A percentile compares a stretch with the other conserved stretches of the same genome.
Conservation (phyloP, 2,888 invertebrate genomes). For the Thecocarcelia acutangulata region DNA sequence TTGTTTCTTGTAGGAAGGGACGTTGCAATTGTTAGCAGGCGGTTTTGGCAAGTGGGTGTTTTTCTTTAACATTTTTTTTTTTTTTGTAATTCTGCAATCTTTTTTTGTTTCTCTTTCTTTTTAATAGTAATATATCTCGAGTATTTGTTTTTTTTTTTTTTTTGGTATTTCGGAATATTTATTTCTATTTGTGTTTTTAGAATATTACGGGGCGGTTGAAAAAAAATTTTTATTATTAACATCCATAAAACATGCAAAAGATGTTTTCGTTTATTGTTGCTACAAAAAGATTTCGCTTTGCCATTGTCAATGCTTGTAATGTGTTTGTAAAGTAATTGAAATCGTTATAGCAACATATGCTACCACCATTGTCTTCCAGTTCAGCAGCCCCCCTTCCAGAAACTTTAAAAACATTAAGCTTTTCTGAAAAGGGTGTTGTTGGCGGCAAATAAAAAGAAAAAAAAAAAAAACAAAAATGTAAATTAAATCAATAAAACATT, state of each 20-base stretch:
- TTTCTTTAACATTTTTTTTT: not conserved
- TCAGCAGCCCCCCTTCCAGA: not conserved
- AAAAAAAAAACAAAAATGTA: not conserved
- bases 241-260: conserved; percentile 62
- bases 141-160: conserved; percentile 4
- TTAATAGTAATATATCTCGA: conserved; percentile 43
- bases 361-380: conserved; percentile 16
- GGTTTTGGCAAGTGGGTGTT: conserved; percentile 48
- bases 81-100: not conserved
- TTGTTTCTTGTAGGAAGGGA: not conserved
- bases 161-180: conserved; percentile 20
- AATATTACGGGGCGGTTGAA: conserved; percentile 5
- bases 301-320: conserved; percentile 51
- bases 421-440: conserved; percentile 26
- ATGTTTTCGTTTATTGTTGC: conserved; percentile 41
- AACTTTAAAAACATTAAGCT: conserved; percentile 1
- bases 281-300: conserved; percentile 33
- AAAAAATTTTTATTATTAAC: conserved; percentile 58
- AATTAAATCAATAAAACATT: conserved; percentile 65
- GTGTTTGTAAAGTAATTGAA: conserved; percentile 68
- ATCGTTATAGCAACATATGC: conserved; percentile 68
- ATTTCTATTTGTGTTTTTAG: not conserved
- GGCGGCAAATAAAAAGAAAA: no score
- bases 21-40: conserved; percentile 36
- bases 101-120: not conserved